Evolutionary conservation across 2,113 vertebrate genomes (phyloP).

Genomic region (Calyptomena viridis): DNA sequence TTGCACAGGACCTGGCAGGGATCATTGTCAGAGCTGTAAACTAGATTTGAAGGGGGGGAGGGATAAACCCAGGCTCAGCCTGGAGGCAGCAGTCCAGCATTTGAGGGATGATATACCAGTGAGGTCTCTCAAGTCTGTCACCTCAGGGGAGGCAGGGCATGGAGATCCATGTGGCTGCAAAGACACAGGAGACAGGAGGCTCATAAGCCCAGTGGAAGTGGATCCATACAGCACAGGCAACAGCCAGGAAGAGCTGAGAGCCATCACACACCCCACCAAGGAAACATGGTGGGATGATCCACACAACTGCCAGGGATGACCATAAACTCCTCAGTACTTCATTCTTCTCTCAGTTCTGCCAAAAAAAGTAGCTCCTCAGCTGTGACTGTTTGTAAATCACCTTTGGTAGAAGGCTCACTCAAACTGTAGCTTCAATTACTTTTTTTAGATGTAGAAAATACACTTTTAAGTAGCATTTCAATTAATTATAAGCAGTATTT

Average conservation of each 20-base stretch:
- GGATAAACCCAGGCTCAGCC: not conserved
- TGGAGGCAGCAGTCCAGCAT: not conserved
- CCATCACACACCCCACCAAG: not conserved
- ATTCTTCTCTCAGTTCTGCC: not conserved
- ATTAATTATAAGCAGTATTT: not conserved
- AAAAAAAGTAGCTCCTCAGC: not conserved
- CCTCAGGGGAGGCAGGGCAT: not conserved
- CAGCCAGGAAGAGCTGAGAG: not conserved
- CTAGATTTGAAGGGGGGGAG: not conserved
- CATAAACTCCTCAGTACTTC: not conserved
- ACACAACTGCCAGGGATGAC: not conserved
- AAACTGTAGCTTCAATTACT: not conserved
- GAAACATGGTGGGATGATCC: not conserved
- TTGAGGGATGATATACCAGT: not conserved
- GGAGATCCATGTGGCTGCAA: fast-evolving
- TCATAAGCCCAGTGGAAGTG: not conserved
- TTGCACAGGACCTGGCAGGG: not conserved
- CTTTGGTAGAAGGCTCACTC: not conserved
- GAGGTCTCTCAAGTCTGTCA: too few relatives aligned
- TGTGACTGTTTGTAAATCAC: not conserved
- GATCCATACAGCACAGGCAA: not conserved
- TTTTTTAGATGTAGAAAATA: not conserved
- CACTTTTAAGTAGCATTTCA: not conserved
- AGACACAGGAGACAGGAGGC: not conserved
- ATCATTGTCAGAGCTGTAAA: not conserved